Conservation (phyloP, 2,888 invertebrate species). For the Ormyrus rosae region DNA sequence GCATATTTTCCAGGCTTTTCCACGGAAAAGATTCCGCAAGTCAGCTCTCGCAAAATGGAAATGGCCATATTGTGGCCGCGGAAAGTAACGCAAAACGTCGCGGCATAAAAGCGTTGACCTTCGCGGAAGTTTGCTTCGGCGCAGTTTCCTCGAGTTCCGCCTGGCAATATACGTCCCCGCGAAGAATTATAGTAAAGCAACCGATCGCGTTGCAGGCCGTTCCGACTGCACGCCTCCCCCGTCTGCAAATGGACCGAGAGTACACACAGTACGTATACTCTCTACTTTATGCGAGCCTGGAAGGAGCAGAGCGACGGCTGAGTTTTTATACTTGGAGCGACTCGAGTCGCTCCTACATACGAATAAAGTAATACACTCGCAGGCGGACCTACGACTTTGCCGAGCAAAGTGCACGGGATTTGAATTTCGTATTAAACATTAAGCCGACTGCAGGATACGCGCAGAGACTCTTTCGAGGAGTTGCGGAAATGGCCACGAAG, state of each 20-base stretch:
- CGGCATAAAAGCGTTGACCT: no score
- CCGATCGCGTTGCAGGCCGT: conserved; percentile 37
- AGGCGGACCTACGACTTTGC: background rate
- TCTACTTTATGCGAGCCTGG: conserved; percentile 5
- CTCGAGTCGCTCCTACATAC: conserved; percentile 16
- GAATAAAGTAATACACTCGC: conserved; percentile 13
- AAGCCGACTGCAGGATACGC: background rate
- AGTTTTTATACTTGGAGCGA: conserved; percentile 14
- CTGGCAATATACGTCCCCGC: conserved; percentile 33
- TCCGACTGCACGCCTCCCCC: background rate
- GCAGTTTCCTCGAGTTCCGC: conserved; percentile 25
- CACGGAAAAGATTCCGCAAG: no score
- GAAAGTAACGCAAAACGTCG: no score
- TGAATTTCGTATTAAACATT: conserved; percentile 21
- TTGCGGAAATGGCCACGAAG: no score
- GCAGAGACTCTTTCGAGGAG: no score
- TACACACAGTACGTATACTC: conserved; percentile 20
- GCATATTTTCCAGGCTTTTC: no score
- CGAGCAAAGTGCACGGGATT: conserved; percentile 19
- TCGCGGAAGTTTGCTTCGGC: background rate
- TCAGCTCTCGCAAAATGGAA: no score
- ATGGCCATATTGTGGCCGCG: no score
- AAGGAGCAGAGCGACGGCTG: background rate
- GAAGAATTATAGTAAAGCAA: conserved; percentile 43
- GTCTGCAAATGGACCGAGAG: conserved; percentile 33